Evolutionary conservation across 2,888 invertebrate species (phyloP).

Genomic region (Drosophila quasianomalipes): DNA sequence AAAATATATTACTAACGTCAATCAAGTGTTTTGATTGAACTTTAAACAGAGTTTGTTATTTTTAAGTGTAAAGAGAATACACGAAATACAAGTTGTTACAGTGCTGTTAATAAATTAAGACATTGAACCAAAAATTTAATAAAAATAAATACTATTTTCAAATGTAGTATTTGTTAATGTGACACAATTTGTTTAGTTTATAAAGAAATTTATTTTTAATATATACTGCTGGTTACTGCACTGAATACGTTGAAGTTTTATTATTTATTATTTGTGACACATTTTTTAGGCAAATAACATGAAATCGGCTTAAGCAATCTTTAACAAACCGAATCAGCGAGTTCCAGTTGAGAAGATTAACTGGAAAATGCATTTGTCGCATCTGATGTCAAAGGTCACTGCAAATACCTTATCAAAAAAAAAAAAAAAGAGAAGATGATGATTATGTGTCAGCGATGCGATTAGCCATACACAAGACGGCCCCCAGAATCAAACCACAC

Average conservation of each 20-base stretch:
- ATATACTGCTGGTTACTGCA: not conserved
- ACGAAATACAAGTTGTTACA: not conserved
- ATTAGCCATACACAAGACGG: constrained; percentile 18
- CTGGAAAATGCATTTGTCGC: not conserved
- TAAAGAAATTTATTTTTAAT: not conserved
- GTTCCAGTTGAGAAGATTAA: constrained; percentile 13
- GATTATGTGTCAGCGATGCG: constrained; percentile 27
- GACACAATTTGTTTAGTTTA: not conserved
- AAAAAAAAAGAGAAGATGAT: not conserved
- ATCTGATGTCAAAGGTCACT: constrained; percentile 13
- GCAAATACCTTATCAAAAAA: constrained; percentile 20
- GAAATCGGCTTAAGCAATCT: not conserved
- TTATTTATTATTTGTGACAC: not conserved
- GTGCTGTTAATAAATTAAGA: not conserved
- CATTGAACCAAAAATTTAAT: not conserved
- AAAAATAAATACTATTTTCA: not conserved
- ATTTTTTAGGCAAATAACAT: not conserved
- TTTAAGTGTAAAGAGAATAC: not conserved
- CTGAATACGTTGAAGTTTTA: not conserved
- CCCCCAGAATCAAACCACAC: constrained; percentile 5
- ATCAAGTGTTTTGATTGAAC: not conserved
- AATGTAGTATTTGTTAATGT: not conserved
- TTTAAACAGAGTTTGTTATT: not conserved
- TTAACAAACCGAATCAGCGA: not conserved
- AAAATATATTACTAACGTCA: not conserved